Base-by-base conservation (phyloP, 2,113 vertebrate genomes). In the Hirundichthys speculiger region DNA sequence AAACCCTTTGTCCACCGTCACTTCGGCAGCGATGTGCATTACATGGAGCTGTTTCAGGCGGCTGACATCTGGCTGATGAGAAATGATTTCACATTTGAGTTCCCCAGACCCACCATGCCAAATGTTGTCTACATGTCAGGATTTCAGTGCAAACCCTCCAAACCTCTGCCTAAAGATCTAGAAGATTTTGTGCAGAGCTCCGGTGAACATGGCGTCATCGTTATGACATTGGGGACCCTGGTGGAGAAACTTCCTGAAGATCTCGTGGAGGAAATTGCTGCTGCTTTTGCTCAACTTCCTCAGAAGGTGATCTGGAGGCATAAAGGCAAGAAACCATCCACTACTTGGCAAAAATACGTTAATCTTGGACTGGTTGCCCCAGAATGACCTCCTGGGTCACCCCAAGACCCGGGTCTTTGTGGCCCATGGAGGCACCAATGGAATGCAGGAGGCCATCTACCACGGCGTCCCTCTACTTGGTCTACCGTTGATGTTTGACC, bases 1-100 rank as follows among this genome's bases (percentile, higher is more conserved):
- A 63, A 10, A 16, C 78, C 85, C 0, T 88, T 88, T 19, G 85
- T 87, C 9, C 71, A 66, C 5, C 83, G 45, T 14, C 55, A 88
- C 49, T 90, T 87, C 6, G 83, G 86, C 20, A 58, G 53, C 1
- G 69, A 82, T 0, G 50, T 87, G 0, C 52, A 88, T 61, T 90
- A 90, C 69, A 88, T 88, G 81, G 83, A 87, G 70, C 65, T 90
- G 50, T 82, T 90, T 54, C 85, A 87, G 52, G 42, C 81, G 0
- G 86, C 88, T 1, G 86, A 88, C 51, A 86, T 90, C 61, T 90
- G 83, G 86, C 55, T 90, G 16, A 90, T 90, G 88, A 86, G 86
- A 43, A 90, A 79, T 1, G 85, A 88, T 50, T 90, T 90, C 38
- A 82, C 71, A 2, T 88, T 90, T 13, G 88, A 90, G 59, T 90